phyloP scores from a whole-genome alignment of 2,888 invertebrate genomes.

The Eubasilissa splendida region DNA sequence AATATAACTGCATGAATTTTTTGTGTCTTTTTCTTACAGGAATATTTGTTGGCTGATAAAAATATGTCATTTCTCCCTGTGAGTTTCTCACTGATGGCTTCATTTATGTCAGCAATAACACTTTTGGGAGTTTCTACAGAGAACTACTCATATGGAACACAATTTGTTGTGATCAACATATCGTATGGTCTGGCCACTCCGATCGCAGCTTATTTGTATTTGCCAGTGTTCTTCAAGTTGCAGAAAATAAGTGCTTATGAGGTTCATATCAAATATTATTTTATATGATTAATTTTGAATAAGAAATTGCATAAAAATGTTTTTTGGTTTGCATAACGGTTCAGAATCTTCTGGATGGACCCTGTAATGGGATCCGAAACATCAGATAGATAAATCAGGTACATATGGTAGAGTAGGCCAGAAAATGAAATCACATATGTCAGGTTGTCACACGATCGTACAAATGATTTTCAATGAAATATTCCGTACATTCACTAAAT shows the following conservation, averaged over 20 bases:
- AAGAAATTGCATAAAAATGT: too few relatives aligned
- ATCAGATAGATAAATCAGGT: too few relatives aligned
- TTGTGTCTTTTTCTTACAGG: conserved; percentile 69
- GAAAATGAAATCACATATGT: too few relatives aligned
- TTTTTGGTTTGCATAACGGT: not conserved
- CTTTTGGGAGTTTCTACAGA: conserved; percentile 92
- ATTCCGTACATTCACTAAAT: too few relatives aligned
- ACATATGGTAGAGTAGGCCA: too few relatives aligned
- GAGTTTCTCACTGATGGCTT: conserved; percentile 92
- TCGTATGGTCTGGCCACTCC: conserved; percentile 85
- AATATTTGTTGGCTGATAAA: conserved; percentile 87
- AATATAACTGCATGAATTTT: too few relatives aligned
- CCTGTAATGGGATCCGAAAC: too few relatives aligned
- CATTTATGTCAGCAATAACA: conserved; percentile 93
- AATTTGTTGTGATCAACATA: conserved; percentile 84
- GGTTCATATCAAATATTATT: conserved; percentile 64
- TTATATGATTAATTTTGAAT: too few relatives aligned
- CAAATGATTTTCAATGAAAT: too few relatives aligned
- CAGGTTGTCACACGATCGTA: too few relatives aligned
- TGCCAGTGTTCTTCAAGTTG: conserved; percentile 89
- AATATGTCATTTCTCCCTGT: conserved; percentile 87
- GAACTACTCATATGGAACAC: conserved; percentile 87
- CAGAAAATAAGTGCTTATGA: conserved; percentile 92
- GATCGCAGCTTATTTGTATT: conserved; percentile 81
- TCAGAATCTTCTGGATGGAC: not conserved